phyloP scores from a whole-genome alignment of 2,797 vertebrate genomes.

The Otus scops region DNA sequence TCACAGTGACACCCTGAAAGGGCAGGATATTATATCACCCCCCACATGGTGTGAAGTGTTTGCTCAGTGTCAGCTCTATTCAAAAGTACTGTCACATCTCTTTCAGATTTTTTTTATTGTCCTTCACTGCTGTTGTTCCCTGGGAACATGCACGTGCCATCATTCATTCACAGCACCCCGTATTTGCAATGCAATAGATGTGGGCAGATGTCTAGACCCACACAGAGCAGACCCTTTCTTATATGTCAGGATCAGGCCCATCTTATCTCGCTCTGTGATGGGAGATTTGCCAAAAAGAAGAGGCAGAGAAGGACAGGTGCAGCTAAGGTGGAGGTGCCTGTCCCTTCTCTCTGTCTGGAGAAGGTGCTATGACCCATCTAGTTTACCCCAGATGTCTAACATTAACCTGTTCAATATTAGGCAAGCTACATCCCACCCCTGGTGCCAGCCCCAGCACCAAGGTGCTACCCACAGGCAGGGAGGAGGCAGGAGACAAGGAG shows the following conservation, averaged over 20 bases:
- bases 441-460: background rate
- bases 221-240: background rate
- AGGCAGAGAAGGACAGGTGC: background rate
- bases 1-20: constrained; percentile 47
- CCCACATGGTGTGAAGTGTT: constrained; percentile 36
- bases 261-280: background rate
- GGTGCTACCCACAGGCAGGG: background rate
- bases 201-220: background rate
- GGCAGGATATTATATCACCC: constrained; percentile 55
- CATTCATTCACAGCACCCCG: background rate
- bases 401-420: background rate
- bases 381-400: background rate
- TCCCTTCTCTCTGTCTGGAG: background rate
- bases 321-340: background rate
- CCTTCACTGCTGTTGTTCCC: background rate
- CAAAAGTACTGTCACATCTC: constrained; percentile 43
- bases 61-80: constrained; percentile 45
- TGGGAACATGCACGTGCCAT: background rate
- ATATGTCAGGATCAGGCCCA: background rate
- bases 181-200: background rate
- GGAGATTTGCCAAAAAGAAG: background rate
- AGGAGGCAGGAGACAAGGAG: background rate
- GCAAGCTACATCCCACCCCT: background rate
- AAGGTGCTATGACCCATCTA: background rate
- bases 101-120: background rate